phyloP scores from a whole-genome alignment of 2,797 vertebrate species.

The Argya squamiceps region DNA sequence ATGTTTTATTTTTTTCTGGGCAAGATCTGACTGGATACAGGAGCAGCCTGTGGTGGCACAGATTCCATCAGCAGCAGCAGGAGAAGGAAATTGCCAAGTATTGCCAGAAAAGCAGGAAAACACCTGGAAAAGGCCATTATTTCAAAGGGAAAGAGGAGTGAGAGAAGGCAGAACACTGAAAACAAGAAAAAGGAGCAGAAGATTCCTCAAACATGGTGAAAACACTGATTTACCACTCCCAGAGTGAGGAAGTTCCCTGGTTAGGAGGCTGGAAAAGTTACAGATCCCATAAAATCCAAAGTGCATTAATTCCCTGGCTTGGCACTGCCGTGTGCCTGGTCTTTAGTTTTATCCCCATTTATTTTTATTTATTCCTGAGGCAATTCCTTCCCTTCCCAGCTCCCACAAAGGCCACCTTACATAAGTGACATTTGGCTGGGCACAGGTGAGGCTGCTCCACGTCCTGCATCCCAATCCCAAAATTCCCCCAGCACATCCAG shows the following conservation, averaged over 20 bases:
- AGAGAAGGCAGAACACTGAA: not conserved
- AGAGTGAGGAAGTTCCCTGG: not conserved
- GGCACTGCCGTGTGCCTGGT: fast-evolving
- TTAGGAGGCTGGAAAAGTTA: not conserved
- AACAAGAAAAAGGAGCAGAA: not conserved
- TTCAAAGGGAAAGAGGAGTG: not conserved
- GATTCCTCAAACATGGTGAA: not conserved
- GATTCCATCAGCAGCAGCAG: not conserved
- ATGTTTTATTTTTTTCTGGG: not conserved
- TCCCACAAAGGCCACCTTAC: not conserved
- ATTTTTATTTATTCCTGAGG: not conserved
- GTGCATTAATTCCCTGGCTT: not conserved
- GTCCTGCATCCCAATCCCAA: not conserved
- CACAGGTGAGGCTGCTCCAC: not conserved
- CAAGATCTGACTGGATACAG: not conserved
- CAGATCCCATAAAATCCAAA: fast-evolving
- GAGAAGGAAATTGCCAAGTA: not conserved
- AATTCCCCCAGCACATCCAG: not conserved
- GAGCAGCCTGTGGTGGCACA: not conserved
- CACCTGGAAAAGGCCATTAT: not conserved
- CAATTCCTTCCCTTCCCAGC: not conserved
- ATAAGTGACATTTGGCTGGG: not conserved
- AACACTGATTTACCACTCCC: not conserved
- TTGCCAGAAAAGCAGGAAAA: not conserved
- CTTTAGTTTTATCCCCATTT: not conserved